Evolutionary conservation across 2,888 invertebrate species (phyloP).

Genomic region (Phoenoteleia sp.): DNA sequence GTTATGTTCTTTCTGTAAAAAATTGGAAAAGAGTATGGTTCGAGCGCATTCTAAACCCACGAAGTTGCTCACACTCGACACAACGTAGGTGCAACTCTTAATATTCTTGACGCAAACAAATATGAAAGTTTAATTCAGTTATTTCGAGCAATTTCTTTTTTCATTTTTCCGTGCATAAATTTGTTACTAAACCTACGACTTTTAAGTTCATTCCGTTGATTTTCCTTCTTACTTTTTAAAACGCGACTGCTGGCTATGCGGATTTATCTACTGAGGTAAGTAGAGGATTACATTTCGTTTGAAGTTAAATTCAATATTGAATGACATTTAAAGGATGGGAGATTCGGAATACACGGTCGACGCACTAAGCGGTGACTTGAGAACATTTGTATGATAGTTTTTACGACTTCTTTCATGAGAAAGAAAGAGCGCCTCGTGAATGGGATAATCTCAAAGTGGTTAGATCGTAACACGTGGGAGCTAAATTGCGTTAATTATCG

Average conservation of each 20-base stretch:
- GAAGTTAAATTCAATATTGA: conserved; percentile 2
- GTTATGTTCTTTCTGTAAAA: conserved; percentile 46
- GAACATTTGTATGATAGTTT: conserved; percentile 30
- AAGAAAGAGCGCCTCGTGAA: conserved; percentile 69
- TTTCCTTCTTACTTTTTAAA: no score
- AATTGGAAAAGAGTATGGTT: conserved; percentile 1
- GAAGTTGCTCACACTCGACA: conserved; percentile 55
- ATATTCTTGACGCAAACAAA: conserved; percentile 40
- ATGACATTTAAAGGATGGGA: neutral
- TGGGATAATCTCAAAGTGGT: conserved; percentile 69
- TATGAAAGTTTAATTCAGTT: conserved; percentile 47
- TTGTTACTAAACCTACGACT: conserved; percentile 17
- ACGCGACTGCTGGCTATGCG: no score
- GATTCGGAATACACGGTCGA: neutral
- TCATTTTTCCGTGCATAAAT: conserved; percentile 4
- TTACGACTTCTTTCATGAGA: conserved; percentile 46
- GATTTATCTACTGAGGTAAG: conserved; percentile 41
- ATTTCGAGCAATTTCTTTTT: conserved; percentile 43
- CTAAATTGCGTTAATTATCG: conserved; percentile 75
- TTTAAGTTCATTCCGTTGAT: neutral
- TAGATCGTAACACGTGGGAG: conserved; percentile 71
- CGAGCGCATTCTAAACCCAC: conserved; percentile 64
- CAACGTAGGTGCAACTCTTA: conserved; percentile 62
- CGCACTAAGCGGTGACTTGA: conserved; percentile 15
- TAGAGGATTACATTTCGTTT: conserved; percentile 26